Evolutionary conservation across 2,797 vertebrate genomes (phyloP), one percentile per base, ranked within the genome.

Genomic region (Paedocypris micromegethes): DNA sequence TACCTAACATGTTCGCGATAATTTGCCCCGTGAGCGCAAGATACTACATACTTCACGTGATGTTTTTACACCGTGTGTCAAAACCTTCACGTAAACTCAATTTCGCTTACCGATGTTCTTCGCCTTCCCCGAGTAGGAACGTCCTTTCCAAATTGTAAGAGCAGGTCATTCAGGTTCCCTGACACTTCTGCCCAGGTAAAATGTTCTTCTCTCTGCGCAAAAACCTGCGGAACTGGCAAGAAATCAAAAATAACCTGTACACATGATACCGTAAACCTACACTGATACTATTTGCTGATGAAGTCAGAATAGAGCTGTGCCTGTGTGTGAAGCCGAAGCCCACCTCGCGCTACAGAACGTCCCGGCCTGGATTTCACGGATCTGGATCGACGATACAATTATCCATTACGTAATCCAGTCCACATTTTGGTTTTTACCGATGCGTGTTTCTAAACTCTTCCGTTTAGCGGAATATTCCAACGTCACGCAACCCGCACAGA

Each of bases 221-320:
- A 62, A 69, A 58, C 37, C 68, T 63, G 72, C 63, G 42, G 64
- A 65, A 51, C 47, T 51, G 63, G 58, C 66, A 60, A 55, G 44
- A 58, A 63, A 50, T 72, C 72, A 50, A 68, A 79, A 79, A 80
- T 78, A 74, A 68, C 63, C 48, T 37, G n/a, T 40, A 56, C 63
- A 77, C 49, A 65, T 67, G 70, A 75, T 67, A 62, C 70, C 49
- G 53, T 51, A 45, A 40, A 37, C 55, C 47, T 53, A 54, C 48
- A 62, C 40, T 48, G 38, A 39, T 46, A 64, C 60, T 45, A 72
- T 70, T 23, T 77, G 78, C 79, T 78, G 78, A 82, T 68, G 51
- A 42, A 5, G 73, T 62, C 51, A 54, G 77, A 78, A 60, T 23
- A 51, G 77, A 79, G 64, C 70, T 55, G 64, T 49, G 70, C 61